Base-by-base conservation (phyloP, 2,888 invertebrate species). In the Papilio demoleus region DNA sequence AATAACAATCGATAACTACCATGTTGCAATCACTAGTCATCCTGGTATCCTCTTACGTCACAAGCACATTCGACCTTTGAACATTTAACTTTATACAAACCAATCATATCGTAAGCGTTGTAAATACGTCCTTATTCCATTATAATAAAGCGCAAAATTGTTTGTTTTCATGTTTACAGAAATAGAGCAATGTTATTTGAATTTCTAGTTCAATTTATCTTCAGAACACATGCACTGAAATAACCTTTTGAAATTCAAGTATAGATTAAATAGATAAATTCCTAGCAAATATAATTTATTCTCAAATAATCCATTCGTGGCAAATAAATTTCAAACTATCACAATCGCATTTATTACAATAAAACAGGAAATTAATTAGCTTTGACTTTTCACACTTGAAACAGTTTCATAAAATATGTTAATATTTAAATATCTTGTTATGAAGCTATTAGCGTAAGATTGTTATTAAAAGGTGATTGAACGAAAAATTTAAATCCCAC, bases 11-110 rank as follows among this genome's bases (percentile, higher is more conserved):
- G 71, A 71, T 62, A 72, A 50, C 61, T 14, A n/a, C 45, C 27
- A 12, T 3, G 6, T 56, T 59, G 63, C 60, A 77, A 76, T 72
- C 76, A 63, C 76, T 78, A 73, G 6, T 67, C 68, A 74, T 80
- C 80, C 79, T 80, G 77, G 68, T 74, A 75, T 73, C 73, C 72
- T 74, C 70, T 77, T 79, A 70, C 79, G 79, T 80, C 80, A 80
- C 74, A 64, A 77, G 70, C 75, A 78, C 79, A 75, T 78, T 79
- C 78, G 79, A 79, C 78, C 80, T 70, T 68, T 65, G 75, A 75
- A 72, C 74, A 76, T 72, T 74, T 77, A 72, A 71, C 70, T 68
- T 70, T 60, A 27, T 70, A 67, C 66, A 60, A 71, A 71, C 68
- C 61, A 45, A 42, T 27, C 58, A 61, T 27, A 9, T 6, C 19